These are phyloP conservation scores for Cosmopolites sordidus DNA, from an alignment of 2,888 invertebrate species.

Conservation along the genomic window DNA sequence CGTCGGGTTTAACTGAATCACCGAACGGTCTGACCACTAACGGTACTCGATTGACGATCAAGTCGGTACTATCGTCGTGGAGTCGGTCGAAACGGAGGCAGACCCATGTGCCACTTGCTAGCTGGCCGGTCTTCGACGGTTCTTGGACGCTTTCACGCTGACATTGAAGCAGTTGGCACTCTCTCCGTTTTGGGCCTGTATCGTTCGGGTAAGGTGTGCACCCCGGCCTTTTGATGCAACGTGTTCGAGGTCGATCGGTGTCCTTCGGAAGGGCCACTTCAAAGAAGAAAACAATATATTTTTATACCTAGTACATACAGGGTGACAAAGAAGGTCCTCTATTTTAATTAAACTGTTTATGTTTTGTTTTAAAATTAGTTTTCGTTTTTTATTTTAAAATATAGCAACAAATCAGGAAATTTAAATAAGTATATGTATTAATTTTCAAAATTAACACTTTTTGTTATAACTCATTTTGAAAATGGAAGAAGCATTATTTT, in stretches of 20 bases:
- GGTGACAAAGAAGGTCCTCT: too few species aligned
- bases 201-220: constrained; percentile 8
- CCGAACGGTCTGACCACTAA: constrained; percentile 5
- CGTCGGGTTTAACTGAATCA: too few species aligned
- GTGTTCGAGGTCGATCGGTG: background rate
- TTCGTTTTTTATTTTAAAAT: too few species aligned
- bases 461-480: too few species aligned
- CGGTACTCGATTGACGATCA: constrained; percentile 23
- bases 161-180: constrained; percentile 25
- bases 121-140: background rate
- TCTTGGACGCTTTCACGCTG: constrained; percentile 25
- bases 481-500: too few species aligned
- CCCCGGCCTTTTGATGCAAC: background rate
- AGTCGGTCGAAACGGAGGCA: constrained; percentile 19
- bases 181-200: constrained; percentile 19
- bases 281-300: too few species aligned
- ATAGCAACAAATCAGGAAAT: too few species aligned
- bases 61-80: constrained; percentile 19
- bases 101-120: constrained; percentile 24
- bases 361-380: too few species aligned
- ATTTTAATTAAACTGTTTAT: too few species aligned
- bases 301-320: too few species aligned
- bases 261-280: background rate
- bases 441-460: too few species aligned
- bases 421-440: too few species aligned